Evolutionary conservation across 1,140 invertebrate genomes (phyloP).

Genomic region (Aphelinus certus): DNA sequence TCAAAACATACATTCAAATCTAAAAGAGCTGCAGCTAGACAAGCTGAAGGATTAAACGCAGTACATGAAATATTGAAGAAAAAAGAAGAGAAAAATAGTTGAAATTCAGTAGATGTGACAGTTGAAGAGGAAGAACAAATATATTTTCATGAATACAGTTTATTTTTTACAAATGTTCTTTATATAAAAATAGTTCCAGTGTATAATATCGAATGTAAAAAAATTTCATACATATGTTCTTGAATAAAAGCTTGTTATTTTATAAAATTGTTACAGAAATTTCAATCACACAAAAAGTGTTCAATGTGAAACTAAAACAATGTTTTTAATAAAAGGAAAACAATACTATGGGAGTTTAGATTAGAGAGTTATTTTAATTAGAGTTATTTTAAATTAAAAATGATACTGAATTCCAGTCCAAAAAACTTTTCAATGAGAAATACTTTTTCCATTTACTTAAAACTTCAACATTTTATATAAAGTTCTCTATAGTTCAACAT

Average conservation of each 20-base stretch:
- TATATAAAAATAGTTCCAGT: not conserved
- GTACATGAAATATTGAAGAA: conserved; percentile 50
- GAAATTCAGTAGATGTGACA: conserved; percentile 9
- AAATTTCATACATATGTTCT: not conserved
- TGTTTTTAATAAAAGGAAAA: not conserved
- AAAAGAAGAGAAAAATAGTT: conserved; percentile 32
- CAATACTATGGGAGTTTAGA: not conserved
- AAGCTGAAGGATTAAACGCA: conserved; percentile 49
- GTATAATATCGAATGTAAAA: conserved; percentile 14
- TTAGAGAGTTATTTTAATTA: not conserved
- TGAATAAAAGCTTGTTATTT: not conserved
- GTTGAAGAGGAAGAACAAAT: not conserved
- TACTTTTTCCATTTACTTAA: not conserved
- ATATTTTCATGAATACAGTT: conserved; percentile 22
- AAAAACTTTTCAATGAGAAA: not conserved
- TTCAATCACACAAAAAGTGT: not conserved
- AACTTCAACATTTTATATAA: not conserved
- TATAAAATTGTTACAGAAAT: not conserved
- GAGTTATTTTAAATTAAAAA: not conserved
- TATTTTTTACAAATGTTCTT: conserved; percentile 7
- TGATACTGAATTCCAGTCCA: not conserved
- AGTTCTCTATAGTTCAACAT: not conserved
- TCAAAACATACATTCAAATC: conserved; percentile 51
- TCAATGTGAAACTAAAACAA: not conserved
- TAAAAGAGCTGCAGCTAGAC: conserved; percentile 49